Base-by-base conservation (phyloP, 2,797 vertebrate species). In the Sciaenops ocellatus region DNA sequence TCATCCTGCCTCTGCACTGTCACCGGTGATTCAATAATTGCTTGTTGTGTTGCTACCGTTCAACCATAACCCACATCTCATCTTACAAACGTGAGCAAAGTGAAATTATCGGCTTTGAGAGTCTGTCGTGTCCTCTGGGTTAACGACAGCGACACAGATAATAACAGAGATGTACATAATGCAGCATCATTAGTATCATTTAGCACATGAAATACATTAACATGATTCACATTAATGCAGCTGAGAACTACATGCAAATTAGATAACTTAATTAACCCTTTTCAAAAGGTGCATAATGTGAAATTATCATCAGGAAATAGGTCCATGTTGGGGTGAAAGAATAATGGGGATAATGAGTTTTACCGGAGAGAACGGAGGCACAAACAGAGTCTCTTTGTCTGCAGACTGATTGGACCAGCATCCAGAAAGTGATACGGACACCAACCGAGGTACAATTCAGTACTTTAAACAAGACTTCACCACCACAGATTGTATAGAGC, bases 251-350 rank as follows among this genome's bases (percentile, higher is more conserved):
- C 42, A 80, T 80, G 41, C 63, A 80, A 84, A 73, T 55, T 50
- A 65, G 69, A 55, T 69, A 62, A 70, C 26, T 56, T 62, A 60
- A 70, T 81, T 63, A 78, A 70, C 69, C 55, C 51, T 65, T 80
- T 80, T 65, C 51, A 76, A 55, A 75, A 51, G 26, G 2, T 75
- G 67, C 61, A 66, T 22, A 46, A 44, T 67, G 62, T 20, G 9
- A 48, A 46, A 62, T 47, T 30, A 16, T 46, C 46, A 51, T 61
- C 42, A 66, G 44, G 66, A 48, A 62, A 68, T 1, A 50, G 28
- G 47, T 50, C 34, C 20, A 24, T 5, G 5, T 28, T 47, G 44
- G 61, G 7, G 34, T 34, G 59, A 68, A 34, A 15, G n/a, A 9
- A 26, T 44, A 59, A 72, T 56, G 28, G 61, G 24, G 15, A 44